Base-by-base conservation (phyloP, 1,140 invertebrate genomes). In the Drosophila tropicalis region DNA sequence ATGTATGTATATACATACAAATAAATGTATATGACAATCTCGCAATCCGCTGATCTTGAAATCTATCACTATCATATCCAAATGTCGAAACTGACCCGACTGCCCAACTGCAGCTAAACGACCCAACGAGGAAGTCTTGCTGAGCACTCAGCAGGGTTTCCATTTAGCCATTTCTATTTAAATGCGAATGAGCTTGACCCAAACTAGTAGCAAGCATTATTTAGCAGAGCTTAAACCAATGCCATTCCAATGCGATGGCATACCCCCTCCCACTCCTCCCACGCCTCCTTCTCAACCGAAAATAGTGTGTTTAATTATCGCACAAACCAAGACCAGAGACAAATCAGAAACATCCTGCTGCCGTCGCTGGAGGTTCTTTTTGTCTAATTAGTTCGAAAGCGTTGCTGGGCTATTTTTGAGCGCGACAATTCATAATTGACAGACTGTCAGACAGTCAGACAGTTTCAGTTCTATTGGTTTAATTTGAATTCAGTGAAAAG, bases 161-260 rank as follows among this genome's bases (percentile, higher is more conserved):
- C 60, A 87, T 84, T 87, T 76, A 81, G 64, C 44, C 67, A 79
- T 72, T 69, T 69, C 66, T 75, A 70, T 76, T 73, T 86, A 87
- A 86, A 86, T 86, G 76, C 62, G 83, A 86, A 86, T 86, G 83
- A 69, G 84, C 83, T 86, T 86, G 83, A 86, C 83, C 83, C 76
- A 87, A 87, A 80, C 44, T 51, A 60, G 62, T 39, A 13, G 51
- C 25, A 56, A 66, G 3, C 54, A 51, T 25, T 32, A 4, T 55
- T 61, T 51, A 47, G 15, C 29, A 63, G 25, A 47, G 19, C 36
- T 55, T 22, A 67, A 36, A 40, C 39, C 47, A 57, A 54, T 51
- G 51, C 19, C 51, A 44, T 55, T n/a, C 63, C 29, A 29, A 47
- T 22, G 66, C 29, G 19, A 36, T 36, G 34, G 34, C 9, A 5